Evolutionary conservation across 2,113 vertebrate species (phyloP), one percentile per base, ranked within the genome.

Genomic region (Cryptomyrus ogoouensis): DNA sequence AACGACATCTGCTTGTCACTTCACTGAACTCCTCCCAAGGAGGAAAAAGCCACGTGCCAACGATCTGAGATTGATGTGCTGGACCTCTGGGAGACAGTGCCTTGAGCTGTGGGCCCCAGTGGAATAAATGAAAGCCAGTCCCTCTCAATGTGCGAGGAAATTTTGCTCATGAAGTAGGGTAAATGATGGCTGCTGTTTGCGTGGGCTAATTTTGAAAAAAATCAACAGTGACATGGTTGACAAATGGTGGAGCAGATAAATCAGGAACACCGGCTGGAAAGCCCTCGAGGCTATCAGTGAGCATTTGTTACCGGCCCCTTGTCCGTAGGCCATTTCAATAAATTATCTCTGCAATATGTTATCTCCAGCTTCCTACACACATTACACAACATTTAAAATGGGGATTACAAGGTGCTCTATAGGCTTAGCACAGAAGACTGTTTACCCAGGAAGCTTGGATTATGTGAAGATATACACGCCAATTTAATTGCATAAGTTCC

Each of bases 311-410:
- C 44, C 1, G 24, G 83, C 39, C 42, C 83, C 83, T 24, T 44
- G 83, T 84, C 74, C 35, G 31, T 42, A 42, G 35, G 74, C 74
- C 35, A 80, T 80, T 80, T 80, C 74, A 80, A 80, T 80, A 80
- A 80, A 80, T 80, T 80, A 80, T 80, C 35, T 80, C 74, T 6
- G 9, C 83, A 44, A 84, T 84, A 47, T 84, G 83, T 84, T 84
- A 47, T 84, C 83, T 46, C 6, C 44, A 47, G 83, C 21, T 84
- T 44, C 83, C 83, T 84, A 47, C 83, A 44, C 19, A 21, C 10
- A 47, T 46, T 47, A 47, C 83, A 84, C 83, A 84, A 46, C 42
- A 46, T 44, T 47, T 47, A 44, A 44, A 84, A 84, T 46, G 15
- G 39, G 83, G 83, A 84, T 84, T 84, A 46, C 44, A 80, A 84